Base-by-base conservation (phyloP, 2,113 vertebrate genomes). In the Fregata magnificens region DNA sequence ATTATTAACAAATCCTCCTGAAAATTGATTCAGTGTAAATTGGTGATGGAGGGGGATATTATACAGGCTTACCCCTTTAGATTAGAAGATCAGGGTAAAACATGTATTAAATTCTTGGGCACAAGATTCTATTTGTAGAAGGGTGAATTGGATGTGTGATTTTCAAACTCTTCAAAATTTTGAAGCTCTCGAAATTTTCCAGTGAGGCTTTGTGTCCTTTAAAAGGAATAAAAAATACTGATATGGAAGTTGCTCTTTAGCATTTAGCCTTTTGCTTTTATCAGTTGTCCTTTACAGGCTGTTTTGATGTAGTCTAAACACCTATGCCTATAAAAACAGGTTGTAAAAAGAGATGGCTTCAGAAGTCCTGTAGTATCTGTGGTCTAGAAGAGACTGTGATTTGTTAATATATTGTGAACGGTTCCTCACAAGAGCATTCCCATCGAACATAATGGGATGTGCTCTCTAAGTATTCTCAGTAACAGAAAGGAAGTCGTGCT, bases 401-500 rank as follows among this genome's bases (percentile, higher is more conserved):
- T 59, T 80, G n/a, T 40, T 36, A 17, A 13, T 24, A 2, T 9
- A 3, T 4, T 14, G 42, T 15, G 16, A 78, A 21, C 7, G 6
- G 17, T 31, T 91, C 38, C 42, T 71, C 69, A 34, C 12, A 25
- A 1, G 11, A 61, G 28, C 34, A 14, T 67, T 90, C 24, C 13
- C 58, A 13, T 4, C n/a, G 38, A 77, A 21, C 3, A 5, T 12
- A 16, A 2, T 2, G n/a, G 55, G 29, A 22, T 8, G 5, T 13
- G n/a, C n/a, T 73, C 45, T 61, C 2, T 4, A 5, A 42, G 16
- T 21, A 5, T 6, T n/a, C n/a, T 38, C 29, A 9, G 11, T 1
- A 26, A 4, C 24, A 45, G 38, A 12, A 74, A 36, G 14, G 6
- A 20, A 45, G 16, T 11, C 26, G 24, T 22, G 61, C 31, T 67